These are phyloP conservation scores for Oreocharis arfaki DNA, from an alignment of 2,113 vertebrate genomes.

Conservation along the genomic window DNA sequence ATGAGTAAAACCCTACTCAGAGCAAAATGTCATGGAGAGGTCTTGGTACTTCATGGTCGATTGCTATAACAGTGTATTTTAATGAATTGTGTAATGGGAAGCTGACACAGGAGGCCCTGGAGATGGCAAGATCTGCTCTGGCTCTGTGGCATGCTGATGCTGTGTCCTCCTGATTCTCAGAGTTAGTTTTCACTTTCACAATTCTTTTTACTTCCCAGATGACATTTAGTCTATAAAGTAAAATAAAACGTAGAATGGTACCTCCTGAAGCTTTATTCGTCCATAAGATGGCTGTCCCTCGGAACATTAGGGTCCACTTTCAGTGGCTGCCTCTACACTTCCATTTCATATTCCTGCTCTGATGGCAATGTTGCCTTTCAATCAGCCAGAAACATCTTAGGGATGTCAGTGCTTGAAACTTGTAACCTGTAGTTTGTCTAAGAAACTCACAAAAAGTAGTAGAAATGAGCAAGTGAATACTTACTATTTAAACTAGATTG, in stretches of 20 bases:
- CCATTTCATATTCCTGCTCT: background rate
- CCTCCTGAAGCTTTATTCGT: background rate
- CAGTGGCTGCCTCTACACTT: background rate
- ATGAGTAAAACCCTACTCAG: background rate
- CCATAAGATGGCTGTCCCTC: background rate
- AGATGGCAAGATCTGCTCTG: background rate
- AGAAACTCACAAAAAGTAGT: background rate
- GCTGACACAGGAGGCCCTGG: background rate
- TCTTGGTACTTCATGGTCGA: background rate
- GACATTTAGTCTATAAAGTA: background rate
- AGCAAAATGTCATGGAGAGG: background rate
- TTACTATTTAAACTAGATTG: background rate
- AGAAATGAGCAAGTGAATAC: background rate
- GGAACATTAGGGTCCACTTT: background rate
- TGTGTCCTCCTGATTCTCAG: background rate
- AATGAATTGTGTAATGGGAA: background rate
- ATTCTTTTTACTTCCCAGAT: background rate
- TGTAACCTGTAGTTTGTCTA: background rate
- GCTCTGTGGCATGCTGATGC: background rate
- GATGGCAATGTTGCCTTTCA: background rate
- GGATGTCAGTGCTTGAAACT: background rate
- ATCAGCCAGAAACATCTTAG: background rate
- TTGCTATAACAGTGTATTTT: background rate
- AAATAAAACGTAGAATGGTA: background rate
- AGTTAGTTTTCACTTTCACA: background rate